phyloP scores from a whole-genome alignment of 2,888 invertebrate genomes.

The Agonopterix alstromeriana region DNA sequence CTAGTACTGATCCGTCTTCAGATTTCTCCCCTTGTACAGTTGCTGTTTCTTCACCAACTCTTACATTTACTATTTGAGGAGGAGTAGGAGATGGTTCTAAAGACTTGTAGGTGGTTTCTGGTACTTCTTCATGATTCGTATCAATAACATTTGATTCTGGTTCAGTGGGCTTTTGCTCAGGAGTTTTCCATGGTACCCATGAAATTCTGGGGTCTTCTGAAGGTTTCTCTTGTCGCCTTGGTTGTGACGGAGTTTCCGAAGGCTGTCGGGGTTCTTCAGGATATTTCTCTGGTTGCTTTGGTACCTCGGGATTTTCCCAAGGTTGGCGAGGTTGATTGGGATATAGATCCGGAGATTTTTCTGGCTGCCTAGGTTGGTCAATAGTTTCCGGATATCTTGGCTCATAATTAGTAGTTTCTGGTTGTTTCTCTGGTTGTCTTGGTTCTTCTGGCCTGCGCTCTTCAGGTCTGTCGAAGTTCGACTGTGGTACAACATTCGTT shows the following conservation, averaged over 20 bases:
- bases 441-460: background rate
- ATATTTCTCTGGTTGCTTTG: slow-evolving; percentile 14
- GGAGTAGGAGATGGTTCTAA: slow-evolving; percentile 18
- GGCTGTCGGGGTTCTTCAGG: slow-evolving; percentile 8
- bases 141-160: background rate
- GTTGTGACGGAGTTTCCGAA: slow-evolving; percentile 3
- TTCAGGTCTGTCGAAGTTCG: background rate
- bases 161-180: too few relatives aligned
- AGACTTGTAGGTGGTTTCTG: slow-evolving; percentile 28
- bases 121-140: background rate
- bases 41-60: slow-evolving; percentile 34
- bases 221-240: slow-evolving; percentile 8
- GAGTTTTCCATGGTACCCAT: too few relatives aligned
- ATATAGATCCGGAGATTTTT: background rate
- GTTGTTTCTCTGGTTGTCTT: slow-evolving; percentile 8
- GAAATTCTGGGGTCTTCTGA: slow-evolving; percentile 1
- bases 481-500: background rate
- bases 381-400: background rate
- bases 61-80: slow-evolving; percentile 32
- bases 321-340: slow-evolving; percentile 7
- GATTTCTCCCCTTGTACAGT: slow-evolving; percentile 29
- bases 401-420: slow-evolving; percentile 1
- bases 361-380: slow-evolving; percentile 9
- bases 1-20: slow-evolving; percentile 37
- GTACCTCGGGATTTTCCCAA: slow-evolving; percentile 9